Base-by-base conservation (phyloP, 2,888 invertebrate genomes). In the Hyles lineata region DNA sequence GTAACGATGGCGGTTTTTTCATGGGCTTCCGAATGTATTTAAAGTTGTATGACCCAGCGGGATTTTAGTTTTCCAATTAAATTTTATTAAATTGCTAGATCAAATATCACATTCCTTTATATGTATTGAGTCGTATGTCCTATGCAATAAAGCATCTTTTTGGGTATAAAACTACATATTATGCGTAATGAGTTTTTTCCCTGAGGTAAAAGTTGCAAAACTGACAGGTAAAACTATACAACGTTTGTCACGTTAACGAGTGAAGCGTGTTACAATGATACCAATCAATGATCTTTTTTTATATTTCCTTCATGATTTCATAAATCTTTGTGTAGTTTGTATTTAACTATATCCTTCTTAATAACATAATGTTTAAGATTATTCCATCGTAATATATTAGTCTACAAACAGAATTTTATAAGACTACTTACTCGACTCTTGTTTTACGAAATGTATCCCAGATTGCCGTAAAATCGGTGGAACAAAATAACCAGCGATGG, bases 1-100 rank as follows among this genome's bases (percentile, higher is more conserved):
- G 43, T 35, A n/a, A 17, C 43, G 8, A 55, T 23, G 50, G 11
- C 29, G 52, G 55, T 29, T 29, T 72, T 72, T 72, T 58, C 19
- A 55, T 63, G 55, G 32, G n/a, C 11, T 43, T 58, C 17, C 15
- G n/a, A 63, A 72, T 67, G 23, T 55, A 23, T 32, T 63, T 8
- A 17, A 11, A n/a, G 35, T 9, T 67, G 23, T 55, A 63, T 55
- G 63, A 21, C n/a, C 35, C 11, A 59, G 1, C 35, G 7, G 32
- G 9, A n/a, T n/a, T 35, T 32, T 9, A n/a, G 6, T 9, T n/a
- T 32, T 15, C 43, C 43, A 43, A 15, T 43, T 43, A 11, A 43
- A 43, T 43, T 43, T 43, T 43, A 43, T 43, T 43, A 11, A 43
- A 43, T 43, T 3, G 43, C 1, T 43, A 15, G 43, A 43, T 43